Base-by-base conservation (phyloP, 2,113 vertebrate genomes). In the Rhea americana region DNA sequence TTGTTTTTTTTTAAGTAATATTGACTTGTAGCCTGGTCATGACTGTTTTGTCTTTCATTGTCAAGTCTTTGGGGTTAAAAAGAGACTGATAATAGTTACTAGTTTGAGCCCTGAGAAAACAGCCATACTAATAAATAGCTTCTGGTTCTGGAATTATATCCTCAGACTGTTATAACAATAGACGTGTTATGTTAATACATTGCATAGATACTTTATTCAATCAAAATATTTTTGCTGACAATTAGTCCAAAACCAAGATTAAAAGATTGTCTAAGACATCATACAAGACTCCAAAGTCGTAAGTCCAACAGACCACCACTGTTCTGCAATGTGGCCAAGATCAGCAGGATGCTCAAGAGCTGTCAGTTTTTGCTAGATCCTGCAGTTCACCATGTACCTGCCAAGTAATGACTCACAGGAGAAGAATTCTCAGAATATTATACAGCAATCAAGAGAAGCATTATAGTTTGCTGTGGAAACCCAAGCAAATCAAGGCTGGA, bases 381-480 rank as follows among this genome's bases (percentile, higher is more conserved):
- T 82, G 25, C 50, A 91, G 87, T 22, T 92, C 55, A 73, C 53
- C 59, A 8, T 11, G 35, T 74, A 91, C 56, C 63, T 92, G 76
- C 59, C 79, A 96, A 95, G 77, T 58, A 87, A 43, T 71, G 79
- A 96, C 74, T 95, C 82, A 90, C 28, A 51, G 68, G 53, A 93
- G 30, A 91, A 79, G 53, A 92, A 91, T 51, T 83, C 55, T 72
- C 68, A 83, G 82, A 92, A 75, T 67, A 51, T 6, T 85, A 61
- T 18, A 43, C 14, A 80, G 32, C 13, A 21, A 74, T 56, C 66
- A 70, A 53, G 32, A 77, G 39, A 87, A 67, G 50, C 37, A 32
- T 39, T 71, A 37, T 13, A 18, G 25, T 77, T 87, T 92, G 59
- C 72, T 85, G 68, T 61, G 82, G 0, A 85, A 55, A 87, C 79